Base-by-base conservation (phyloP, 2,113 vertebrate species). In the Sarotherodon lohbergeri region DNA sequence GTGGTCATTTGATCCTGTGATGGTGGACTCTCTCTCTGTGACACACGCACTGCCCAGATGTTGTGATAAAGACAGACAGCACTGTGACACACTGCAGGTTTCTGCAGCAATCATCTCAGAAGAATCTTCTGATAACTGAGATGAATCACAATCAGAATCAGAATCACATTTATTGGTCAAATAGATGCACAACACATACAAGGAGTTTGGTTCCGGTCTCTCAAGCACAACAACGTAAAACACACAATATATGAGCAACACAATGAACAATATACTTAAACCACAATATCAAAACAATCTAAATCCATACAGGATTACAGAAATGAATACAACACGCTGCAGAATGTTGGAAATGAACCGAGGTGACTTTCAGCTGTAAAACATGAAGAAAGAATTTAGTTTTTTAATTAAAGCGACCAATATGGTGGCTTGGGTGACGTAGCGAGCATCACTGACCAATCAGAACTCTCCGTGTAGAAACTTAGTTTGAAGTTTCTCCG, bases 331-430 rank as follows among this genome's bases (percentile, higher is more conserved):
- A 4, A 8, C 19, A 4, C 7, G 50, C 27, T 2, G 56, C 55
- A 14, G 55, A 24, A 61, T 4, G 57, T 0, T 34, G 29, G 59
- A 4, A 0, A 0, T 17, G 29, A 63, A 19, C 29, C 59, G 59
- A 63, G 1, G 16, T 0, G 56, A 32, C 27, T 59, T 50, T 52
- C 48, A 32, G 32, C 6, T 32, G 32, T 5, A 52, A 9, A 52
- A 52, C 48, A 52, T 3, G 52, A 55, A 55, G 52, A 55, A 55
- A 55, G n/a, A 6, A 55, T 22, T 63, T 4, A 19, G 29, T 63
- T 19, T 34, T 9, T 63, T 34, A 61, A 1, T 36, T n/a, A 11
- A 63, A 63, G 2, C 17, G 59, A 63, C 59, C 59, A 63, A 63
- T 1, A 9, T n/a, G 32, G 59, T 3, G 56, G 32, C 5, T 36